Base-by-base conservation (phyloP, 2,888 invertebrate species). In the Chromoteleia sp. region DNA sequence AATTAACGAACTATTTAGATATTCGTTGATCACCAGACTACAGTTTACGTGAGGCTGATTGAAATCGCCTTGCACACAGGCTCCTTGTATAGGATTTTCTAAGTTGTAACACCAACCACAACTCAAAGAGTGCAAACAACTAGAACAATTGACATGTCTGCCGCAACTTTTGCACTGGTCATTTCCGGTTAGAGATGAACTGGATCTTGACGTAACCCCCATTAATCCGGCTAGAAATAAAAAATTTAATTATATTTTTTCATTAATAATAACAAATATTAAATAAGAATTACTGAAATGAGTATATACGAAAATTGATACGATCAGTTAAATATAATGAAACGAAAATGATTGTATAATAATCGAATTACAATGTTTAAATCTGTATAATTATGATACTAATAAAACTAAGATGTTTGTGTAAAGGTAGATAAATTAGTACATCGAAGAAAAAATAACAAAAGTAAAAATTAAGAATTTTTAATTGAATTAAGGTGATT, bases 51-150 rank as follows among this genome's bases (percentile, higher is more conserved):
- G 95, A 0, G 98, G 95, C 15, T 95, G 95, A 88, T 96, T 95
- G 87, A 97, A 98, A 89, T 98, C 97, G 0, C 98, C 98, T 86
- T 96, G 95, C 61, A 96, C 95, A 88, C 98, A 97, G 17, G 94
- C 93, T 0, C 98, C 98, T 83, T 96, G 95, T 82, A 97, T 97
- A 0, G 98, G 98, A 92, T 98, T 98, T 63, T 96, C 95, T 17
- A 94, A 93, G 85, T 96, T 96, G 88, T 97, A 97, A 90, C 98
- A 98, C 98, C 98, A 98, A 5, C 98, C 98, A 92, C 98, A 98
- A 77, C 97, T 96, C 86, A 98, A 93, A 14, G 96, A 95, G 67
- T 95, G 94, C 81, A 98, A 92, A 89, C 98, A 98, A 3, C 94
- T 93, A 0, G 96, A 94, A 88, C 97, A 97, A 87, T 96, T 96